phyloP scores from a whole-genome alignment of 2,113 vertebrate species.

The Plecotus auritus region DNA sequence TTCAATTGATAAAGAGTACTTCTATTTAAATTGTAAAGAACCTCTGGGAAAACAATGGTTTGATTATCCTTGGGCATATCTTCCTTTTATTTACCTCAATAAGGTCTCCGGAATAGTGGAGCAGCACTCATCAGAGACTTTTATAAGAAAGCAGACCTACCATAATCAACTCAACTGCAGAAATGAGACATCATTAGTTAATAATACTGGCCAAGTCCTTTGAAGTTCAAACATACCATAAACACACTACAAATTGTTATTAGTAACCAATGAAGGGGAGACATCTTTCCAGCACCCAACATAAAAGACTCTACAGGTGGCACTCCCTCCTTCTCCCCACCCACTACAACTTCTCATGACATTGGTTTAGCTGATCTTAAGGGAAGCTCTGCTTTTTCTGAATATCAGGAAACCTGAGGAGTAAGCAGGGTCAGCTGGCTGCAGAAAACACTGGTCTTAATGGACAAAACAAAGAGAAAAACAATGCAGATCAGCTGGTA shows the following conservation, averaged over 20 bases:
- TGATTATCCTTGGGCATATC: background rate
- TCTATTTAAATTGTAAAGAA: background rate
- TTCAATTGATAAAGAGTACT: background rate
- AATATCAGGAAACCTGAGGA: background rate
- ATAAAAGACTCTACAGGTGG: background rate
- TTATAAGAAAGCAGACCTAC: conserved; percentile 27
- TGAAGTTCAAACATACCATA: conserved; percentile 52
- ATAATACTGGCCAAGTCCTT: background rate
- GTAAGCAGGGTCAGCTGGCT: background rate
- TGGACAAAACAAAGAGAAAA: background rate
- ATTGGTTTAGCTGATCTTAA: background rate
- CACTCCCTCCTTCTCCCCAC: background rate
- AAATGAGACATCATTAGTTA: conserved; percentile 22
- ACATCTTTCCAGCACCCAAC: background rate
- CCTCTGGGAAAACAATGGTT: conserved; percentile 8
- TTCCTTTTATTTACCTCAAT: conserved; percentile 6
- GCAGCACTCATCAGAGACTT: background rate
- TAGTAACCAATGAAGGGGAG: background rate
- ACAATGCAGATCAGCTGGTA: background rate
- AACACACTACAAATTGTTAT: conserved; percentile 31
- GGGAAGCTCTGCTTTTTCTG: background rate
- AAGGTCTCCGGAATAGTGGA: background rate
- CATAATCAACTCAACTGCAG: conserved; percentile 20
- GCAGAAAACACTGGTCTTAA: background rate
- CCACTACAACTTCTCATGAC: background rate